Conservation (phyloP, 2,888 invertebrate species). For the Mechanitis messenoides region DNA sequence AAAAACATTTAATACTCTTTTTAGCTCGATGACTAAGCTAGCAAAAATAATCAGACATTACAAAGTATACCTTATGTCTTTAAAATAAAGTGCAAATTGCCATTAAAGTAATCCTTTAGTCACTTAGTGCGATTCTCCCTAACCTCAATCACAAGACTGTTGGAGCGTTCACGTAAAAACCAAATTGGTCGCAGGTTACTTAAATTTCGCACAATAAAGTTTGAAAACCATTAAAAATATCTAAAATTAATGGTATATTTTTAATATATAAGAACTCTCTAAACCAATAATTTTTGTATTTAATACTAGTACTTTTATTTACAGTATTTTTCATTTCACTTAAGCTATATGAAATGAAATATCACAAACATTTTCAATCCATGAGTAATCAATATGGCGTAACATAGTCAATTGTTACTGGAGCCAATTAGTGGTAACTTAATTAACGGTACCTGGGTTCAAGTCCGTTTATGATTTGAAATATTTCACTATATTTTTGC, state of each 20-base stretch:
- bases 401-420: conserved; percentile 9
- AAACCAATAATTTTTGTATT: too few relatives aligned
- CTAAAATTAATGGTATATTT: neutral
- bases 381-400: conserved; percentile 16
- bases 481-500: conserved; percentile 17
- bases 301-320: too few relatives aligned
- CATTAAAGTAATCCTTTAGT: neutral
- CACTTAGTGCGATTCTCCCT: conserved; percentile 13
- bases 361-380: conserved; percentile 6
- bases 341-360: neutral
- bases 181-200: conserved; percentile 13
- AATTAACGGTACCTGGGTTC: conserved; percentile 13
- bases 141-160: conserved; percentile 41
- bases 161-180: conserved; percentile 50
- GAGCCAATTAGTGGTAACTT: conserved; percentile 17
- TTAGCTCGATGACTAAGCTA: neutral
- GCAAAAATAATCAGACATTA: neutral
- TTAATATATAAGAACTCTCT: too few relatives aligned
- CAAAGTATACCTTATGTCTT: neutral
- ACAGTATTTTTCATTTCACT: neutral
- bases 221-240: conserved; percentile 1
- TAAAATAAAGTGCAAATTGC: neutral
- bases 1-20: conserved; percentile 1
- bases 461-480: conserved; percentile 11
- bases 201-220: conserved; percentile 3